A percentile compares a stretch with the other conserved stretches of the same genome.
Conservation (phyloP, 2,797 vertebrate species). For the Pseudochaenichthys georgianus region DNA sequence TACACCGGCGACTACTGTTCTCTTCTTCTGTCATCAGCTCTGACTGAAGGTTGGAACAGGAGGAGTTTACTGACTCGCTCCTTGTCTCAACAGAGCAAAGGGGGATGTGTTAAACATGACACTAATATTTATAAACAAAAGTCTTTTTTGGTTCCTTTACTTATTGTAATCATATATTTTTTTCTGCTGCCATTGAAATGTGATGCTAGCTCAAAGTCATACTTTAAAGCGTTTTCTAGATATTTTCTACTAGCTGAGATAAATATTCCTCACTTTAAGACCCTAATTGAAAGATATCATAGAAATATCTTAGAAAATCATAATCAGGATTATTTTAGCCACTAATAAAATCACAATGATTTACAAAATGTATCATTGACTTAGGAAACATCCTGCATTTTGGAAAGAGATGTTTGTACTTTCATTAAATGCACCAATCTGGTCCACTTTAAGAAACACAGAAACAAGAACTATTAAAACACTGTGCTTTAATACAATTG, state of each 20-base stretch:
- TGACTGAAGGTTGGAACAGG: not conserved
- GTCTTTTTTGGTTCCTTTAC: no score
- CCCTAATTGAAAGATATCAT: not conserved
- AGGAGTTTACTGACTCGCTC: not conserved
- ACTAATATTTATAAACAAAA: not conserved
- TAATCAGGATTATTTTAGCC: no score
- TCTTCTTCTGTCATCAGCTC: slow-evolving; percentile 14
- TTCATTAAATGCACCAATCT: no score
- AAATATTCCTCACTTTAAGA: not conserved
- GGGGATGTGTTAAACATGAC: not conserved
- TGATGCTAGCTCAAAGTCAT: not conserved
- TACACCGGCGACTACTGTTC: slow-evolving; percentile 9
- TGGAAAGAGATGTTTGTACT: no score
- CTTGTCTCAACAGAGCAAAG: not conserved
- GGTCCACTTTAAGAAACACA: no score
- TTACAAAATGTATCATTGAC: no score
- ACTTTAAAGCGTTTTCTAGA: not conserved
- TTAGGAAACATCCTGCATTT: no score
- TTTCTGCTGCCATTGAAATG: not conserved
- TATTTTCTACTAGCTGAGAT: not conserved
- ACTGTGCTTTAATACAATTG: no score
- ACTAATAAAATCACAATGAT: no score
- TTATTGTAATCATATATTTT: not conserved
- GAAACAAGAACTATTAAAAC: no score
- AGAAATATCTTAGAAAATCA: not conserved